A percentile compares a stretch with the other conserved stretches of the same genome.
Conservation (phyloP, 2,888 invertebrate genomes). For the Amphimallon solstitiale region DNA sequence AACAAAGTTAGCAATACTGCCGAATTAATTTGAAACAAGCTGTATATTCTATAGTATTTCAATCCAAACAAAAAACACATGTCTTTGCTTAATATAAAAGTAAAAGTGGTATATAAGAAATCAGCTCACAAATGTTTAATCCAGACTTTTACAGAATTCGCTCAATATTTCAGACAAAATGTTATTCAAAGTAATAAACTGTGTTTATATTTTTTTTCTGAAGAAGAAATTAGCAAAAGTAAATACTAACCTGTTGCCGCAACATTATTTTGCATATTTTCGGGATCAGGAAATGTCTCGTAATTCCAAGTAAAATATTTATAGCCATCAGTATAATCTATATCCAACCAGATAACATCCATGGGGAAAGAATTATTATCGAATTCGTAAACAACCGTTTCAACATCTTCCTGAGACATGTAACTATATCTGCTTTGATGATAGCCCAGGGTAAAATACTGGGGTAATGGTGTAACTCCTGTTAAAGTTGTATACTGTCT, state of each 20-base stretch:
- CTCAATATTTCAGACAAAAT: too few species aligned
- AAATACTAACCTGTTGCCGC: slow-evolving; percentile 48
- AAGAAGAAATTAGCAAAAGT: neutral
- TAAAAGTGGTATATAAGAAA: too few species aligned
- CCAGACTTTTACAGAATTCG: too few species aligned
- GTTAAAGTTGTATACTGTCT: slow-evolving; percentile 87
- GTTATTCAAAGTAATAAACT: too few species aligned
- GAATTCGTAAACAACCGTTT: slow-evolving; percentile 81
- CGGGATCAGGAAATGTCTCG: slow-evolving; percentile 83
- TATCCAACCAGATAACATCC: slow-evolving; percentile 97
- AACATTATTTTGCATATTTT: slow-evolving; percentile 87
- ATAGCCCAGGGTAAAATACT: slow-evolving; percentile 86
- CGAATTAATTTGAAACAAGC: too few species aligned
- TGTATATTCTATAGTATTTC: too few species aligned
- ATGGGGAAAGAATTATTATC: slow-evolving; percentile 91
- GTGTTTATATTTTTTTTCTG: too few species aligned
- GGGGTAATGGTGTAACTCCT: slow-evolving; percentile 88
- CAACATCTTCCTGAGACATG: slow-evolving; percentile 92
- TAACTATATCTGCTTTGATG: slow-evolving; percentile 99
- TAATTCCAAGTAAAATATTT: slow-evolving; percentile 98
- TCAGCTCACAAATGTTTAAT: too few species aligned
- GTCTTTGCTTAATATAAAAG: too few species aligned
- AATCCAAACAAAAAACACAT: too few species aligned
- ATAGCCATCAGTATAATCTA: slow-evolving; percentile 95
- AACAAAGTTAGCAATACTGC: too few species aligned